Evolutionary conservation across 1,140 invertebrate species (phyloP).

Genomic region (Penaeus chinensis): DNA sequence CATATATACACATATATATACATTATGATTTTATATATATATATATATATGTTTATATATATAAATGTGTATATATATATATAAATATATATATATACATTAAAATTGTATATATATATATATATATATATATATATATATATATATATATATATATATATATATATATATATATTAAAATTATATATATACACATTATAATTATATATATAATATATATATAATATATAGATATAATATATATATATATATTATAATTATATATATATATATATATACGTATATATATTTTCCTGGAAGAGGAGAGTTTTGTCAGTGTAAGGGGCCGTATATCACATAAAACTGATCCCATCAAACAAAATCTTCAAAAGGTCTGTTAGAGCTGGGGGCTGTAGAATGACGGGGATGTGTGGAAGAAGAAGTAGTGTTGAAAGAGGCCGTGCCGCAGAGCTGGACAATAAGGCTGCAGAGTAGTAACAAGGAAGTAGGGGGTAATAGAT

Average conservation of each 20-base stretch:
- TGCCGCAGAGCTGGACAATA: neutral
- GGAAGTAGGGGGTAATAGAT: conserved; percentile 6
- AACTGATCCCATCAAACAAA: no score
- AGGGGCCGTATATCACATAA: no score
- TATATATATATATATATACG: no score
- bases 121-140: conserved; percentile 16
- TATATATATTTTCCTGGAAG: no score
- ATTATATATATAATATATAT: neutral
- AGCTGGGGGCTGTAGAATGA: conserved; percentile 11
- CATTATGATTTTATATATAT: neutral
- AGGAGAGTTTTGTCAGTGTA: no score
- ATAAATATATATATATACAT: conserved; percentile 15
- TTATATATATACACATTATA: neutral
- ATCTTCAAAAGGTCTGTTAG: no score
- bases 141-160: conserved; percentile 9
- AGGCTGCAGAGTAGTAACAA: conserved; percentile 9
- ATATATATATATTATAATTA: no score
- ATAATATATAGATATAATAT: no score
- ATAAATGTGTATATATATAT: conserved; percentile 7
- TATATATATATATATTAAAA: neutral
- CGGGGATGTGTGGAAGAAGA: conserved; percentile 8
- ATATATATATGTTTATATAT: conserved; percentile 6
- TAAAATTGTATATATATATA: conserved; percentile 1
- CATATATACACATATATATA: no score
- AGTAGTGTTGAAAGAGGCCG: no score